Evolutionary conservation across 2,113 vertebrate genomes (phyloP).

Genomic region (Antigone vipio): DNA sequence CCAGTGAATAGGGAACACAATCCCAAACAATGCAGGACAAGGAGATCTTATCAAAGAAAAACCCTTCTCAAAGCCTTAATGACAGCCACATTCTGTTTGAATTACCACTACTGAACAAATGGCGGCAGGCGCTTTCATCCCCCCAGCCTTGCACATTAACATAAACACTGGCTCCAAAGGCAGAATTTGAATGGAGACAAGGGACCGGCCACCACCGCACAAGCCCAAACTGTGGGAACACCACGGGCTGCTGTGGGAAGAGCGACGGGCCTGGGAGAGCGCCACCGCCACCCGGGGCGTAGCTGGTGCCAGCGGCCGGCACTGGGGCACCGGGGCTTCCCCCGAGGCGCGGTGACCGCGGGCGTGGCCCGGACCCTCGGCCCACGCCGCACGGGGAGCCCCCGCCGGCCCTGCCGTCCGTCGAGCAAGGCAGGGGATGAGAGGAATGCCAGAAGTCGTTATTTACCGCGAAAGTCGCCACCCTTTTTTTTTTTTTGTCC

Average conservation of each 20-base stretch:
- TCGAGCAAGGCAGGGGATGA: neutral
- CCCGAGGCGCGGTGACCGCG: neutral
- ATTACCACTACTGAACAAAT: slow-evolving; percentile 82
- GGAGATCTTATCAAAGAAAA: slow-evolving; percentile 83
- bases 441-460: slow-evolving; percentile 49
- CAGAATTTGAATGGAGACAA: slow-evolving; percentile 75
- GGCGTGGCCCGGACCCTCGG: neutral
- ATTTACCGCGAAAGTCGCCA: slow-evolving; percentile 61
- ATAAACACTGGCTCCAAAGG: slow-evolving; percentile 75
- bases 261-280: neutral
- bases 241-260: slow-evolving; percentile 28
- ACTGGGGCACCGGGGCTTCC: neutral
- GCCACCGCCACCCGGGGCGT: neutral
- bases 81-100: slow-evolving; percentile 79
- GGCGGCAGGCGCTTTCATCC: slow-evolving; percentile 79
- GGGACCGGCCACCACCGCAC: slow-evolving; percentile 8
- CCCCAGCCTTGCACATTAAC: slow-evolving; percentile 68
- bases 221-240: slow-evolving; percentile 49
- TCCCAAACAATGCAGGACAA: slow-evolving; percentile 79
- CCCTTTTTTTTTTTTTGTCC: neutral
- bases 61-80: slow-evolving; percentile 78
- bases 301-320: neutral
- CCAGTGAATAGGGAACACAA: slow-evolving; percentile 75
- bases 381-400: too few relatives aligned
- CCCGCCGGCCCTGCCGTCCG: neutral